phyloP scores from a whole-genome alignment of 2,888 invertebrate species.

The Nasonovia ribisnigri region DNA sequence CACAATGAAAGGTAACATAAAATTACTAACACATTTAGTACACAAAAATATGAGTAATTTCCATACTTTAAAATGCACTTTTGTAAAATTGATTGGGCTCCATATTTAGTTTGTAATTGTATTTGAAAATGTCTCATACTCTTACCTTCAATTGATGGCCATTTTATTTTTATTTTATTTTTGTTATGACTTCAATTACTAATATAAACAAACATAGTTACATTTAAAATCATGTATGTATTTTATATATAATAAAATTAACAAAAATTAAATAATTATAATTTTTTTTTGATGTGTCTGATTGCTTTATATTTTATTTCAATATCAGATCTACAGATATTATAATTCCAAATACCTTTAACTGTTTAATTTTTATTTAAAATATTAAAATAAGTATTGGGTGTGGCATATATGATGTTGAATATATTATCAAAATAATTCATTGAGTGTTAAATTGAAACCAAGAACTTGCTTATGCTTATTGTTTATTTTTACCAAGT shows the following conservation, averaged over 20 bases:
- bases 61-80: neutral
- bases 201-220: neutral
- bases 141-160: neutral
- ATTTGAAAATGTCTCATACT: neutral
- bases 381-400: neutral
- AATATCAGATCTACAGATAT: neutral
- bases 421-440: neutral
- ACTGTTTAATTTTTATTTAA: neutral
- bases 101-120: neutral
- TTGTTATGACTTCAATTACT: neutral
- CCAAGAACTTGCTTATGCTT: neutral
- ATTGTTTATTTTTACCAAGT: neutral
- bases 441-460: neutral
- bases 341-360: neutral
- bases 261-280: neutral
- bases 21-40: neutral
- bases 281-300: neutral
- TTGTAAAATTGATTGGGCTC: neutral
- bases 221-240: neutral
- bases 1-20: slow-evolving; percentile 70
- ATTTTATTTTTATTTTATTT: neutral
- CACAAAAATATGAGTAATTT: neutral
- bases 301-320: neutral
- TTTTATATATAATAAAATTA: neutral
- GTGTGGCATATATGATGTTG: neutral